phyloP scores from a whole-genome alignment of 2,888 invertebrate genomes.

The Halictus ligatus region DNA sequence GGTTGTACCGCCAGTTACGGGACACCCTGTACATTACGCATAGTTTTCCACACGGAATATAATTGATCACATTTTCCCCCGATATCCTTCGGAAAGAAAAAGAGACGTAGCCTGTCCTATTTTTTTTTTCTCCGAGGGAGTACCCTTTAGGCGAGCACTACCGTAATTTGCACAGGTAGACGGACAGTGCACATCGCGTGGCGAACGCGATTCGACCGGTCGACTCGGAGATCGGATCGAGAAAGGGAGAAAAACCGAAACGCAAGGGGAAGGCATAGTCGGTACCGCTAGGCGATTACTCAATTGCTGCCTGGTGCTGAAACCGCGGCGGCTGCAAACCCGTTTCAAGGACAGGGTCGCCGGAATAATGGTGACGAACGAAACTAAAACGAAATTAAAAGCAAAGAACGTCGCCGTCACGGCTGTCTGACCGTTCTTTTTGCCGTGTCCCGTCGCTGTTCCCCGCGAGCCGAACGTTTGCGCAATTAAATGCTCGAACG shows the following conservation, averaged over 20 bases:
- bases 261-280: constrained; percentile 37
- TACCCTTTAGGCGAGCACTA: not conserved
- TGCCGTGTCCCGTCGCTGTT: constrained; percentile 17
- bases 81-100: too few relatives aligned
- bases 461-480: constrained; percentile 10
- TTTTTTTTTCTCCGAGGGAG: too few relatives aligned
- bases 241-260: constrained; percentile 47
- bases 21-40: too few relatives aligned
- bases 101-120: too few relatives aligned
- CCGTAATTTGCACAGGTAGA: not conserved
- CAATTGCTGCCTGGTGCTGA: constrained; percentile 62
- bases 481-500: constrained; percentile 5
- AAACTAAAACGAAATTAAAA: constrained; percentile 48
- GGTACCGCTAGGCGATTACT: constrained; percentile 68
- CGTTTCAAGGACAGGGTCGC: constrained; percentile 66
- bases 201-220: not conserved
- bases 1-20: too few relatives aligned
- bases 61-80: too few relatives aligned
- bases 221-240: constrained; percentile 35
- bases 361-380: constrained; percentile 51
- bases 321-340: constrained; percentile 56
- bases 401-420: constrained; percentile 41
- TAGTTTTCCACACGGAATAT: too few relatives aligned
- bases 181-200: not conserved
- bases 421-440: constrained; percentile 40